Evolutionary conservation across 2,888 invertebrate genomes (phyloP).

Genomic region (Oxytorus armatus): DNA sequence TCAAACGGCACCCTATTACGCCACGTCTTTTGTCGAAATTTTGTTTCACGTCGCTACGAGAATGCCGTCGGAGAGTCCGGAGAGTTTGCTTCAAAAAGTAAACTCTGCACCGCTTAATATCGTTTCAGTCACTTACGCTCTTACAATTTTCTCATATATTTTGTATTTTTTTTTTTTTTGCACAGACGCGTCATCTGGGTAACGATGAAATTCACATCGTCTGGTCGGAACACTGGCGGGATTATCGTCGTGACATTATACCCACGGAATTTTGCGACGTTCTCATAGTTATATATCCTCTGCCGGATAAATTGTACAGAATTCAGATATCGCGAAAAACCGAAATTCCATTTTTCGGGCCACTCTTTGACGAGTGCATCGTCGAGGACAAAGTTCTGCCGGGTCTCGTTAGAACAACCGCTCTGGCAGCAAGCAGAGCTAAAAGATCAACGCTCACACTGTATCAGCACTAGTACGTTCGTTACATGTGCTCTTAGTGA

Average conservation of each 20-base stretch:
- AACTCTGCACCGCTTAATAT: constrained; percentile 16
- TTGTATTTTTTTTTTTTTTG: not conserved
- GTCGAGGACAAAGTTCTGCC: constrained; percentile 91
- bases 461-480: constrained; percentile 94
- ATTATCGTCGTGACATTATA: constrained; percentile 98
- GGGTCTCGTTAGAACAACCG: constrained; percentile 94
- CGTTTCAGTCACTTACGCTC: not conserved
- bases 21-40: constrained; percentile 96
- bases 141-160: too few relatives aligned
- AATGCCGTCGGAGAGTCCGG: constrained; percentile 96
- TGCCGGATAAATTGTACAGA: constrained; percentile 93
- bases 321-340: constrained; percentile 92
- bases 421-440: constrained; percentile 95
- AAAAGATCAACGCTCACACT: constrained; percentile 95
- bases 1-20: constrained; percentile 96
- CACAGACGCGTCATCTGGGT: constrained; percentile 95
- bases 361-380: constrained; percentile 96
- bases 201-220: constrained; percentile 99
- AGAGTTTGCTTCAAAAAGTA: constrained; percentile 94
- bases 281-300: constrained; percentile 97
- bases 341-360: constrained; percentile 95
- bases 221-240: constrained; percentile 98
- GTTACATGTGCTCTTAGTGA: constrained; percentile 16
- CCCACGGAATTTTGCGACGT: constrained; percentile 99
- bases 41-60: constrained; percentile 99